Evolutionary conservation across 1,140 invertebrate species (phyloP).

Genomic region (Lordiphosa collinella): DNA sequence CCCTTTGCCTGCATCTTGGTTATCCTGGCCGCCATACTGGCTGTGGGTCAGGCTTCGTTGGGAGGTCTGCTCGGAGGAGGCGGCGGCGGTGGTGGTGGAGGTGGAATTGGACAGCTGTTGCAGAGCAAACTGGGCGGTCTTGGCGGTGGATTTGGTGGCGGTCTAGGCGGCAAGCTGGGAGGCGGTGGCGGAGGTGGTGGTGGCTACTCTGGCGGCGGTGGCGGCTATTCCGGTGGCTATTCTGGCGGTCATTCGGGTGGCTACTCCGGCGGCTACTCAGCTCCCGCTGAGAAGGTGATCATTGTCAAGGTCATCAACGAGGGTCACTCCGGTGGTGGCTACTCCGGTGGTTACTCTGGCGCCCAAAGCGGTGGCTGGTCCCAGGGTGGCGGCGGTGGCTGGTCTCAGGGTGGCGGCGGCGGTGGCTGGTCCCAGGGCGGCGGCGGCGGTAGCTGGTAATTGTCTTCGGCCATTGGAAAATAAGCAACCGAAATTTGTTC

Average conservation of each 20-base stretch:
- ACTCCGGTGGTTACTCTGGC: slow-evolving; percentile 24
- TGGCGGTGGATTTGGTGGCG: slow-evolving; percentile 31
- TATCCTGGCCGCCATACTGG: slow-evolving; percentile 55
- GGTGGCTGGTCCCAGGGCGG: slow-evolving; percentile 32
- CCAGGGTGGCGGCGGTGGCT: slow-evolving; percentile 31
- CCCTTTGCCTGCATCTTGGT: slow-evolving; percentile 66
- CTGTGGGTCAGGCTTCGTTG: slow-evolving; percentile 48
- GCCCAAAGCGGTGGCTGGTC: slow-evolving; percentile 38
- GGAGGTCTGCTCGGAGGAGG: slow-evolving; percentile 56
- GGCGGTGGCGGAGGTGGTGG: slow-evolving; percentile 21
- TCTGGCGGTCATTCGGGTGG: slow-evolving; percentile 25
- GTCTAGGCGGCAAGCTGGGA: slow-evolving; percentile 22
- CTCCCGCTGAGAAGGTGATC: slow-evolving; percentile 47
- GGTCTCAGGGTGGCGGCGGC: slow-evolving; percentile 13
- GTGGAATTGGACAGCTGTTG: slow-evolving; percentile 48
- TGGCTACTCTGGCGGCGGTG: slow-evolving; percentile 15
- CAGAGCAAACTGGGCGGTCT: slow-evolving; percentile 53
- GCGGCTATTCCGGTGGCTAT: slow-evolving; percentile 28
- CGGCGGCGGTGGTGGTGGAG: slow-evolving; percentile 49
- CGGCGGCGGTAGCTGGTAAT: slow-evolving; percentile 54
- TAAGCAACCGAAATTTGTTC: slow-evolving; percentile 38
- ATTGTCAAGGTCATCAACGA: slow-evolving; percentile 53
- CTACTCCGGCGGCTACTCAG: slow-evolving; percentile 21
- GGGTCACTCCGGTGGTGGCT: slow-evolving; percentile 23
- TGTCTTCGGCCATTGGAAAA: not conserved